phyloP scores from a whole-genome alignment of 2,888 invertebrate species.

The Brachyptera risi region DNA sequence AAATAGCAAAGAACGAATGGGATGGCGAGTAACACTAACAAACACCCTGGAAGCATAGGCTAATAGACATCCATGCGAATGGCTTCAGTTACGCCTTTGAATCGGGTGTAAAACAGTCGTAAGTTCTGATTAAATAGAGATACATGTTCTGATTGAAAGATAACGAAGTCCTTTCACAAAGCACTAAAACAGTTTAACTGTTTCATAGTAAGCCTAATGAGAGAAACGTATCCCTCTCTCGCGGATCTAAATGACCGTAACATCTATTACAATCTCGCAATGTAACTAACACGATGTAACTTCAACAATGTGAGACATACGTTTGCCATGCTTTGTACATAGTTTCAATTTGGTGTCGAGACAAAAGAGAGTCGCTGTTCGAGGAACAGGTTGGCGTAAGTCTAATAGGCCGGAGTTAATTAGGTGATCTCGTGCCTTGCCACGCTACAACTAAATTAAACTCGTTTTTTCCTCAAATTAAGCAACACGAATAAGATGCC shows the following conservation, averaged over 20 bases:
- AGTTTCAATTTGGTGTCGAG: slow-evolving; percentile 10
- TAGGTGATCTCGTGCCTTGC: slow-evolving; percentile 7
- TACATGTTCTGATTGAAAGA: slow-evolving; percentile 17
- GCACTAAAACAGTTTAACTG: not conserved
- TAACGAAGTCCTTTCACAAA: slow-evolving; percentile 13
- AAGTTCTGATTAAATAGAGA: slow-evolving; percentile 16
- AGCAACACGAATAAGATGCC: slow-evolving; percentile 16
- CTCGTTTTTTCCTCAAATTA: slow-evolving; percentile 16
- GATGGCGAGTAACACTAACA: no score
- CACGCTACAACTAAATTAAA: slow-evolving; percentile 18
- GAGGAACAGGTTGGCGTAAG: slow-evolving; percentile 8
- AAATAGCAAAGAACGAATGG: no score
- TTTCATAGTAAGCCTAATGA: not conserved
- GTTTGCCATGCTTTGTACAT: slow-evolving; percentile 6
- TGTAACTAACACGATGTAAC: slow-evolving; percentile 3
- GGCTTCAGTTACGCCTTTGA: no score
- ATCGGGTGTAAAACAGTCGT: slow-evolving; percentile 14
- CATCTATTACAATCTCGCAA: slow-evolving; percentile 12
- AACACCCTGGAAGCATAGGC: no score
- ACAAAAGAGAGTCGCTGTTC: slow-evolving; percentile 14
- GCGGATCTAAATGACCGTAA: slow-evolving; percentile 8
- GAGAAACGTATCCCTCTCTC: not conserved
- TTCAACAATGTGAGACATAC: slow-evolving; percentile 14
- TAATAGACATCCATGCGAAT: no score
- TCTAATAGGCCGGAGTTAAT: not conserved